These are phyloP conservation scores for Hemicrepidius hirtus DNA, from an alignment of 2,888 invertebrate genomes.

Conservation along the genomic window DNA sequence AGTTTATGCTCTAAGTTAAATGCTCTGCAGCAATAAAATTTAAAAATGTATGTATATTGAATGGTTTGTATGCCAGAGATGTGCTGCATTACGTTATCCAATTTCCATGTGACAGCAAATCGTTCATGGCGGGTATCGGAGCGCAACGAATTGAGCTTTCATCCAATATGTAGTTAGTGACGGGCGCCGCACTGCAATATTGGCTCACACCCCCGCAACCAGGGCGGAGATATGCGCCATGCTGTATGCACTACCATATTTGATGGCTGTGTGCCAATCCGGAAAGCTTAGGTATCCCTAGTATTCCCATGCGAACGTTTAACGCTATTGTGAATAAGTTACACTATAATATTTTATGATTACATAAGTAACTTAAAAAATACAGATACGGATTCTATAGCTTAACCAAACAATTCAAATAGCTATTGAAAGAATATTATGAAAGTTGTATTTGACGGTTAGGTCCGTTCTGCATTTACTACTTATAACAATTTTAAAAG, in stretches of 20 bases:
- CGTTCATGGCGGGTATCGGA: slow-evolving; percentile 63
- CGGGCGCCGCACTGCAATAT: slow-evolving; percentile 61
- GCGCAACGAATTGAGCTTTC: slow-evolving; percentile 66
- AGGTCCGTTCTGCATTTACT: too few species aligned
- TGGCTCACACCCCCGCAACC: slow-evolving; percentile 63
- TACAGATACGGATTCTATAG: too few species aligned
- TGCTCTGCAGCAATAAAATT: slow-evolving; percentile 36
- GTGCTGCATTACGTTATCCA: slow-evolving; percentile 52
- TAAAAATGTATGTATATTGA: slow-evolving; percentile 53
- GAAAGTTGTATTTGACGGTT: too few species aligned
- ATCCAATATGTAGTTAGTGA: slow-evolving; percentile 67
- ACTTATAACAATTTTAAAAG: too few species aligned
- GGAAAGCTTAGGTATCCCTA: slow-evolving; percentile 19
- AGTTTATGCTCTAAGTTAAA: slow-evolving; percentile 32
- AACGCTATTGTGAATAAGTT: too few species aligned
- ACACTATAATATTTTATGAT: too few species aligned
- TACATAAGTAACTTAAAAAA: too few species aligned
- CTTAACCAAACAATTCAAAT: too few species aligned
- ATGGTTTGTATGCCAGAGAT: slow-evolving; percentile 56
- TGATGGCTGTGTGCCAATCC: slow-evolving; percentile 51
- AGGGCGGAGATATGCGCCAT: slow-evolving; percentile 65
- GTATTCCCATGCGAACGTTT: neutral
- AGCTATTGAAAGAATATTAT: too few species aligned
- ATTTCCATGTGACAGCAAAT: slow-evolving; percentile 58
- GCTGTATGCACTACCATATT: slow-evolving; percentile 56